A percentile compares a stretch with the other conserved stretches of the same genome.
phyloP scores from a whole-genome alignment of 2,797 vertebrate genomes.

The Pantherophis alleghaniensis region DNA sequence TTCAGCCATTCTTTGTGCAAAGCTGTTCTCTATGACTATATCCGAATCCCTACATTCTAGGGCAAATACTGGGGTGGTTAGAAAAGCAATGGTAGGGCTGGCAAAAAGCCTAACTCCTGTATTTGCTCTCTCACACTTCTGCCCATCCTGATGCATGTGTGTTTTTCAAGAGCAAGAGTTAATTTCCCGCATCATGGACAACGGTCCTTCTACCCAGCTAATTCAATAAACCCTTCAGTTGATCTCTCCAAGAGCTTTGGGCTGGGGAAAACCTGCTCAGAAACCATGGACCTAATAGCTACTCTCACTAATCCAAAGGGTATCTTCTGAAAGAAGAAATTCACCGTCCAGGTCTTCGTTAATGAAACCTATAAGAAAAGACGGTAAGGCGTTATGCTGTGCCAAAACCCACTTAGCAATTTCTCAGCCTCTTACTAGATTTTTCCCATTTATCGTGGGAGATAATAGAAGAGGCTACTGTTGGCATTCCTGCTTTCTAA shows the following conservation, averaged over 20 bases:
- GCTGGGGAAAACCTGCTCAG: not conserved
- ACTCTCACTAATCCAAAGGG: slow-evolving; percentile 6
- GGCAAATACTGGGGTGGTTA: slow-evolving; percentile 66
- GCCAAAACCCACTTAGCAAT: not conserved
- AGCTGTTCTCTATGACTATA: slow-evolving; percentile 67
- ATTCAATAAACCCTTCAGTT: not conserved
- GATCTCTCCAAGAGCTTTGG: not conserved
- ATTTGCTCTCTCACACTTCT: not conserved
- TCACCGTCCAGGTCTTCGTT: not conserved
- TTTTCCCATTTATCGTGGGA: not conserved
- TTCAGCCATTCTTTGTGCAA: slow-evolving; percentile 67
- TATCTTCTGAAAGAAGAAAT: no score
- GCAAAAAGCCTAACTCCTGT: slow-evolving; percentile 60
- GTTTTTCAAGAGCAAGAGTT: slow-evolving; percentile 32
- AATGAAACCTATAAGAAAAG: not conserved
- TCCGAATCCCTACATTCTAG: slow-evolving; percentile 67
- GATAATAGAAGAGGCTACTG: not conserved
- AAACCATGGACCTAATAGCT: slow-evolving; percentile 21
- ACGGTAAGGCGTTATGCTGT: not conserved
- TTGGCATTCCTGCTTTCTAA: not conserved
- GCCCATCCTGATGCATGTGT: not conserved
- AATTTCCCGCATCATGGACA: slow-evolving; percentile 41
- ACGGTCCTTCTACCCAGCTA: slow-evolving; percentile 1
- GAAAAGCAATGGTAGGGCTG: slow-evolving; percentile 63
- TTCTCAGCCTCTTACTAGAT: not conserved